These are phyloP conservation scores for Dicyrtoma fusca DNA, from an alignment of 2,888 invertebrate genomes.

Conservation along the genomic window DNA sequence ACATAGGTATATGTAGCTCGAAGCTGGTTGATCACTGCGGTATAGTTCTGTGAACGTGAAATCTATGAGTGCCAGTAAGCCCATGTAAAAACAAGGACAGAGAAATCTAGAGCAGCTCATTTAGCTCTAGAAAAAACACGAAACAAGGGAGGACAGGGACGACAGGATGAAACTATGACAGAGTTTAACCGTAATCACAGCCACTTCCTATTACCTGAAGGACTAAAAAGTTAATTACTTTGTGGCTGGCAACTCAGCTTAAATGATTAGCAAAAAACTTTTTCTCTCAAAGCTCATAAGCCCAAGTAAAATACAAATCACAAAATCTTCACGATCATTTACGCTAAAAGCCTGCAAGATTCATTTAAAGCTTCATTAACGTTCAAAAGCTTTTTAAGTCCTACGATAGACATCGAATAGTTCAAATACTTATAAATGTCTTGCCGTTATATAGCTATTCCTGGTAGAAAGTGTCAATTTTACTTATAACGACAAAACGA, in stretches of 20 bases:
- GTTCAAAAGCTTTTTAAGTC: conserved; percentile 27
- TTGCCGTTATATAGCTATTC: not conserved
- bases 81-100: not conserved
- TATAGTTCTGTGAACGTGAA: no score
- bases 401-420: conserved; percentile 29
- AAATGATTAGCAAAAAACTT: conserved; percentile 23
- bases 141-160: not conserved
- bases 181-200: not conserved
- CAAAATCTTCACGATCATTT: conserved; percentile 22
- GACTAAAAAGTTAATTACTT: conserved; percentile 32
- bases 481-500: not conserved
- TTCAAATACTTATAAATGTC: conserved; percentile 10
- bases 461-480: conserved; percentile 8
- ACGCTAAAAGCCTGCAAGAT: conserved; percentile 28
- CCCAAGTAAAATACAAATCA: conserved; percentile 26
- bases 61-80: not conserved
- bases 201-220: no score
- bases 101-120: not conserved
- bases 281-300: conserved; percentile 17
- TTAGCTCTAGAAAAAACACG: not conserved
- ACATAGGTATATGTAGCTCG: no score
- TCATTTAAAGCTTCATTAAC: conserved; percentile 35
- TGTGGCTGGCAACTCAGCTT: conserved; percentile 20
- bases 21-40: no score
- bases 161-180: not conserved